Percentiles rank a stretch among this genome's conserved stretches.
Conservation (phyloP, 64 coral and sea anemone species). For the Stichodactyla mertensii region DNA sequence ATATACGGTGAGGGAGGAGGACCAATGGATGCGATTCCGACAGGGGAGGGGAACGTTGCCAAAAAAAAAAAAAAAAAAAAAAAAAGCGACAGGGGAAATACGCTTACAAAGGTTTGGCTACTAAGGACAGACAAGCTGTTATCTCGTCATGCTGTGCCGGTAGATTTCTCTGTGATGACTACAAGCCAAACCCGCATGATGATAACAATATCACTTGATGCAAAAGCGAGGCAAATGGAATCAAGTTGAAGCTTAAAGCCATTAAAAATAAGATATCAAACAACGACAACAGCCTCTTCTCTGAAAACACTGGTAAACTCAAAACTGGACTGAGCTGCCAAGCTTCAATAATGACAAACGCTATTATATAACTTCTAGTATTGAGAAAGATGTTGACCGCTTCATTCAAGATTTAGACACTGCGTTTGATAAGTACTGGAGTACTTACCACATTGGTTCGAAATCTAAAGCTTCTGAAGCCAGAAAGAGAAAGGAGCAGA, state of each 20-base stretch:
- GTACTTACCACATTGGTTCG: slow-evolving; percentile 38
- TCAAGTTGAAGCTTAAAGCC: slow-evolving; percentile 28
- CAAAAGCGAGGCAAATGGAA: slow-evolving; percentile 48
- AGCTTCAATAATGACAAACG: slow-evolving; percentile 36
- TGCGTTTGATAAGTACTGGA: slow-evolving; percentile 30
- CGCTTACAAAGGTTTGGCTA: no score
- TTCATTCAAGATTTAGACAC: slow-evolving; percentile 46
- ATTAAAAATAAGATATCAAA: slow-evolving; percentile 37
- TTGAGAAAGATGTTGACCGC: slow-evolving; percentile 23
- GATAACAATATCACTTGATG: slow-evolving; percentile 49
- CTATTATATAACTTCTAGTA: slow-evolving; percentile 29
- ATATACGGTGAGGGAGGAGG: no score
- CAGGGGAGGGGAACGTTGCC: no score
- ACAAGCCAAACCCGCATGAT: slow-evolving; percentile 57
- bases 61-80: no score
- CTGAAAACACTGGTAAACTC: slow-evolving; percentile 37
- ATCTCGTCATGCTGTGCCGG: background rate
- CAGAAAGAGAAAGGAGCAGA: no score
- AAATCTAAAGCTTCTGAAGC: slow-evolving; percentile 46
- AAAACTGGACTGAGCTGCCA: slow-evolving; percentile 41
- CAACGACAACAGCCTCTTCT: slow-evolving; percentile 44
- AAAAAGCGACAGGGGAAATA: no score
- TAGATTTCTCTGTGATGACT: slow-evolving; percentile 45
- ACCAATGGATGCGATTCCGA: no score
- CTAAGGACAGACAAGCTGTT: no score